These are phyloP conservation scores for Idris sp. DNA, from an alignment of 1,140 invertebrate genomes.

Conservation along the genomic window DNA sequence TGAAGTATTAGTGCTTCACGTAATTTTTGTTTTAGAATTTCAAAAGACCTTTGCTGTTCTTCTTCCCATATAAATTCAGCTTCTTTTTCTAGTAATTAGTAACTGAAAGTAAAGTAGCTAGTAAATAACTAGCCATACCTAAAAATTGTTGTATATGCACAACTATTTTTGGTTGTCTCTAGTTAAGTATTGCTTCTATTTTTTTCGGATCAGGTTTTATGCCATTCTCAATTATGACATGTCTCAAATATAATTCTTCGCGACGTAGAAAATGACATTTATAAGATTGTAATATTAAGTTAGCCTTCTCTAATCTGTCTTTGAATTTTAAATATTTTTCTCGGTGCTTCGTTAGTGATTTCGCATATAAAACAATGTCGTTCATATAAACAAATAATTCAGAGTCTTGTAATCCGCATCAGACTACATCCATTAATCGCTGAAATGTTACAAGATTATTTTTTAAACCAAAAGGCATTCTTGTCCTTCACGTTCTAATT, in stretches of 20 bases:
- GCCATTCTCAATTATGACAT: background rate
- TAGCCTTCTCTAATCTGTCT: background rate
- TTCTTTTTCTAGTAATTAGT: background rate
- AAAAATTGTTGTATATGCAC: background rate
- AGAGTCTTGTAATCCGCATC: background rate
- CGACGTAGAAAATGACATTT: background rate
- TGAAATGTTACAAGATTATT: background rate
- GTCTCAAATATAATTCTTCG: background rate
- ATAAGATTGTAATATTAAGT: background rate
- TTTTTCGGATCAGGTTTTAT: background rate
- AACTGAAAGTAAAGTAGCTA: background rate
- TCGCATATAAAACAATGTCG: background rate
- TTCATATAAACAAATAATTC: background rate
- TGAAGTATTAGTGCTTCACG: no score
- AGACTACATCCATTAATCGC: background rate
- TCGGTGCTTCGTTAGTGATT: background rate
- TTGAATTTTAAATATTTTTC: background rate
- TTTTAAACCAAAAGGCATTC: conserved; percentile 1
- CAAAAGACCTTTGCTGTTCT: background rate
- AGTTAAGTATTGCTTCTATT: background rate
- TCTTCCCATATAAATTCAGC: background rate
- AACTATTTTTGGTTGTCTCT: background rate
- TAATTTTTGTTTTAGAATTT: background rate
- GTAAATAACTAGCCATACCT: background rate
- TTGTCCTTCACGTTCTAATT: no score